A percentile compares a stretch with the other conserved stretches of the same genome.
These are phyloP conservation scores for Pomphorhynchus laevis DNA, from an alignment of 1,140 invertebrate genomes.

Conservation along the genomic window DNA sequence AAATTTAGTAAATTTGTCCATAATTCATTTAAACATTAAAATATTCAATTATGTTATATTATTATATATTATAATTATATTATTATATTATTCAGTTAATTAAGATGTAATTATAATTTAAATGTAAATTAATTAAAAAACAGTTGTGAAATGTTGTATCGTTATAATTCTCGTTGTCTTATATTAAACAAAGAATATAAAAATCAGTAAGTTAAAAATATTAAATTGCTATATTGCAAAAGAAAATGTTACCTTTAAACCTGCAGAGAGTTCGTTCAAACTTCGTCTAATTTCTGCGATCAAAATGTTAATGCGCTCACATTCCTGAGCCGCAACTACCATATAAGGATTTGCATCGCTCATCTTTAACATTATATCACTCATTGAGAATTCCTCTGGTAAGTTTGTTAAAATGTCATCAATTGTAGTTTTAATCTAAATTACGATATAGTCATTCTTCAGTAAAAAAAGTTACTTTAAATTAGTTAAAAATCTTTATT, in stretches of 20 bases:
- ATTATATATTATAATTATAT: too few relatives aligned
- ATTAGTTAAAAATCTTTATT: too few relatives aligned
- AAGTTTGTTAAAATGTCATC: slow-evolving; percentile 40
- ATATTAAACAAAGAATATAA: slow-evolving; percentile 4
- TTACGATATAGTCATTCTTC: slow-evolving; percentile 62
- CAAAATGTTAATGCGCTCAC: slow-evolving; percentile 64
- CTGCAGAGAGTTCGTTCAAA: slow-evolving; percentile 52
- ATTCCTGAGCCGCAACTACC: slow-evolving; percentile 77
- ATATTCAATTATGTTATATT: too few relatives aligned
- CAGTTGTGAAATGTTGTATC: too few relatives aligned
- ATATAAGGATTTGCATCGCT: slow-evolving; percentile 32
- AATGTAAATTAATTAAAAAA: too few relatives aligned
- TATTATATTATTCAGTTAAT: too few relatives aligned
- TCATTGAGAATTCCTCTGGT: slow-evolving; percentile 59
- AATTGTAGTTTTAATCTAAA: slow-evolving; percentile 33
- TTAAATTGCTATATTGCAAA: too few relatives aligned
- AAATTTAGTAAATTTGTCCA: too few relatives aligned
- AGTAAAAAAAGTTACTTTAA: slow-evolving; percentile 24
- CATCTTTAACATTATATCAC: slow-evolving; percentile 45
- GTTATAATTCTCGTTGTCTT: slow-evolving; percentile 48
- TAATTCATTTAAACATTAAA: too few relatives aligned
- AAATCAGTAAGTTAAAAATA: too few relatives aligned
- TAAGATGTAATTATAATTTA: too few relatives aligned
- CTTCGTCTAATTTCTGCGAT: slow-evolving; percentile 53
- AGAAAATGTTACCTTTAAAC: slow-evolving; percentile 37